Evolutionary conservation across 2,888 invertebrate species (phyloP), one percentile per base, ranked within the genome.

Genomic region (Thereva nobilitata): DNA sequence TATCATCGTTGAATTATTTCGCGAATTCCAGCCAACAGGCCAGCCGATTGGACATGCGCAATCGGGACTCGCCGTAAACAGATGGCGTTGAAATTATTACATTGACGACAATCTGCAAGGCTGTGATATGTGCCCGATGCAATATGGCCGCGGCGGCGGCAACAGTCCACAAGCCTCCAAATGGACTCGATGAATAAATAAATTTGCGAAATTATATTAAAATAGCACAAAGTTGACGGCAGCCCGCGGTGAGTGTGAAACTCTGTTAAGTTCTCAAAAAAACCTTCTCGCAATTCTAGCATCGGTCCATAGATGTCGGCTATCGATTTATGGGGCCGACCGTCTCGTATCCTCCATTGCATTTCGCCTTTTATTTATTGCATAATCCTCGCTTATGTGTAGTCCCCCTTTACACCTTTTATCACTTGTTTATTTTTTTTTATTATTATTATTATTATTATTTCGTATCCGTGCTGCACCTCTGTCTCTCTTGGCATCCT

Each of bases 191-290:
- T 47, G 41, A 12, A 23, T 55, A 45, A 47, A 64, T 54, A 64
- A 64, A 64, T 64, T 55, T 64, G 12, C 2, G 40, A 55, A 64
- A 64, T 64, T 64, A 54, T 54, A 53, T 64, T 40, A 12, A 64
- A 64, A 64, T 54, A 44, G 54, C 37, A 45, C 40, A 64, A 66
- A 50, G 57, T 41, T 52, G 66, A 57, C 56, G 52, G 49, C 5
- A n/a, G 34, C 52, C 50, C 38, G 65, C 35, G 9, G 66, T 44
- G 56, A 66, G 65, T 57, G 57, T 42, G 57, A 57, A 45, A 50
- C 41, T 10, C 42, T 41, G 41, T 9, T 12, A 12, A 10, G 55
- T 40, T 37, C 42, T 23, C 38, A 55, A 9, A 5, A 47, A 9
- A n/a, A 12, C 3, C 10, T n/a, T 47, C n/a, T 47, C 42, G 42